These are phyloP conservation scores for Hydrolagus colliei DNA, from an alignment of 2,797 vertebrate genomes.

Conservation along the genomic window DNA sequence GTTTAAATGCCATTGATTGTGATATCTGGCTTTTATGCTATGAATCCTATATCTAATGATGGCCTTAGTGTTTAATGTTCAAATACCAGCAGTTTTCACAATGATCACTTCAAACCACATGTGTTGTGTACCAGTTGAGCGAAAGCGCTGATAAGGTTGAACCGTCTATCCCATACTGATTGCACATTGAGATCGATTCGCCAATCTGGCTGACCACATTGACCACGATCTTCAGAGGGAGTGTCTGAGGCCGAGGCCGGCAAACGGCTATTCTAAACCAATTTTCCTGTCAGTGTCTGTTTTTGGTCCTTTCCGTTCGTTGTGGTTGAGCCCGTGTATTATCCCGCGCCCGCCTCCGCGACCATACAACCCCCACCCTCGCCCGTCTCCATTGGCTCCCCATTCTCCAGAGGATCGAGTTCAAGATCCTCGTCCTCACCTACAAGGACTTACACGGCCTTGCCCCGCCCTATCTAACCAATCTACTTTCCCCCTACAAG, in stretches of 20 bases:
- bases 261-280: background rate
- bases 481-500: too few relatives aligned
- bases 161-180: background rate
- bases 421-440: too few relatives aligned
- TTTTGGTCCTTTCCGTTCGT: slow-evolving; percentile 1
- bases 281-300: background rate
- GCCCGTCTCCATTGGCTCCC: too few relatives aligned
- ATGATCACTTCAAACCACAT: background rate
- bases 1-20: too few relatives aligned
- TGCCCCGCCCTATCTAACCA: too few relatives aligned
- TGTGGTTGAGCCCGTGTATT: slow-evolving; percentile 23
- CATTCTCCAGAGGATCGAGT: too few relatives aligned
- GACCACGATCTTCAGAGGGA: background rate
- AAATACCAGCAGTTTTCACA: background rate
- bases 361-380: too few relatives aligned
- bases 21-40: too few relatives aligned
- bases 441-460: too few relatives aligned
- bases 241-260: background rate
- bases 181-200: background rate
- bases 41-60: background rate
- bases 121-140: background rate
- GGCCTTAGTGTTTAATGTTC: background rate
- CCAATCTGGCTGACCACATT: background rate
- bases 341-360: too few relatives aligned
- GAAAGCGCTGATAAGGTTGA: background rate